Evolutionary conservation across 2,888 invertebrate species (phyloP).

Genomic region (Monopis laevigella): DNA sequence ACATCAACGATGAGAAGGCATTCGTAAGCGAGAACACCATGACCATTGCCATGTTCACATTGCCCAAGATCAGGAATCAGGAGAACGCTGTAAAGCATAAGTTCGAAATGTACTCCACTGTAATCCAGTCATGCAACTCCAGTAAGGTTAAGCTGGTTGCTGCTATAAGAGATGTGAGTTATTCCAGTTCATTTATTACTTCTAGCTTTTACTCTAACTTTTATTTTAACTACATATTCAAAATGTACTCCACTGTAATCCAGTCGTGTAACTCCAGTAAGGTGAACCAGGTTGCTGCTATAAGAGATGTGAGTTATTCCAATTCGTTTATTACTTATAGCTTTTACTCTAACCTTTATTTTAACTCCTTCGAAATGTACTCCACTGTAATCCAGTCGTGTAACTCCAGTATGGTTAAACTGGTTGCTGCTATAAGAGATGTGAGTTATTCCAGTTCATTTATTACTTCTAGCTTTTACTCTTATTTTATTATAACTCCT

Average conservation of each 20-base stretch:
- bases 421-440: constrained; percentile 1
- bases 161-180: constrained; percentile 1
- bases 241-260: constrained; percentile 25
- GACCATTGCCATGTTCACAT: constrained; percentile 45
- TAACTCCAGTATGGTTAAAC: constrained; percentile 35
- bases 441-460: neutral
- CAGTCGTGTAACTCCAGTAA: constrained; percentile 45
- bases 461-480: too few species aligned
- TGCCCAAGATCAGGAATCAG: constrained; percentile 30
- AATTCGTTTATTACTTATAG: too few species aligned
- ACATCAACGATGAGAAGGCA: constrained; percentile 28
- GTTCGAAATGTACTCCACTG: constrained; percentile 49
- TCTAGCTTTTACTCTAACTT: too few species aligned
- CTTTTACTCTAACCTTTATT: too few species aligned
- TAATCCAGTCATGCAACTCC: constrained; percentile 45
- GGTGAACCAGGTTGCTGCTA: constrained; percentile 12
- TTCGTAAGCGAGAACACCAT: constrained; percentile 43
- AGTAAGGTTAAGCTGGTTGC: constrained; percentile 24
- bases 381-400: constrained; percentile 34
- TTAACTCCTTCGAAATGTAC: neutral
- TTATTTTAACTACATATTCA: neutral
- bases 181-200: too few species aligned
- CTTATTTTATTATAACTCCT: neutral
- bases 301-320: neutral
- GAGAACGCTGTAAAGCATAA: constrained; percentile 26